Conservation (phyloP, 2,888 invertebrate genomes). For the Trileptium ribeirensis region DNA sequence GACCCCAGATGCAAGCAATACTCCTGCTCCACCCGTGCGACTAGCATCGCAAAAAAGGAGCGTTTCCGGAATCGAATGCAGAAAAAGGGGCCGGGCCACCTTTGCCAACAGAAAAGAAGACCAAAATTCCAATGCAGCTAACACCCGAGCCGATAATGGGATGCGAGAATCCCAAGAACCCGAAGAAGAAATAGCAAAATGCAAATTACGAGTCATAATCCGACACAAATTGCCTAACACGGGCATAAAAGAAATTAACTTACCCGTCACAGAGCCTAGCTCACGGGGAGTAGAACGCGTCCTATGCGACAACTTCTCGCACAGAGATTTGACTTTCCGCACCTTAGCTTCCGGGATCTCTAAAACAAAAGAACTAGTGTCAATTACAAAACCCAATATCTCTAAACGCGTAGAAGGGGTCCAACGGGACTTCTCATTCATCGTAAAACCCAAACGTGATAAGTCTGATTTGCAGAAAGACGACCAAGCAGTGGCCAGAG, state of each 20-base stretch:
- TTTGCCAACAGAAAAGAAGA: background rate
- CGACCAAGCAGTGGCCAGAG: background rate
- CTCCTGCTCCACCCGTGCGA: background rate
- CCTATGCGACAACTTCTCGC: background rate
- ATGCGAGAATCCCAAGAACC: background rate
- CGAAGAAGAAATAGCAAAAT: background rate
- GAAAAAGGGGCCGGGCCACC: background rate
- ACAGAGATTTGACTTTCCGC: background rate
- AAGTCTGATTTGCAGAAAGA: background rate
- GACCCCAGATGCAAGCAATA: background rate
- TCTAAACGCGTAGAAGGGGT: background rate
- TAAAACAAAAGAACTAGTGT: background rate
- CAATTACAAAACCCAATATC: background rate
- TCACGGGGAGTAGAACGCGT: background rate
- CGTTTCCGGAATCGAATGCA: background rate
- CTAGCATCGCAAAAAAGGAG: background rate
- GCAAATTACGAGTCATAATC: background rate
- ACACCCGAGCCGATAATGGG: too few relatives aligned
- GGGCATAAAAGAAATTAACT: background rate
- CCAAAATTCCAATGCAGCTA: background rate
- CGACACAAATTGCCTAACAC: background rate
- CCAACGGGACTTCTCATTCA: background rate
- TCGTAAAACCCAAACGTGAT: background rate
- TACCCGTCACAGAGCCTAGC: background rate
- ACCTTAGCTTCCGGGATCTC: background rate